phyloP scores from a whole-genome alignment of 1,140 invertebrate genomes.

The Macrobrachium rosenbergii region DNA sequence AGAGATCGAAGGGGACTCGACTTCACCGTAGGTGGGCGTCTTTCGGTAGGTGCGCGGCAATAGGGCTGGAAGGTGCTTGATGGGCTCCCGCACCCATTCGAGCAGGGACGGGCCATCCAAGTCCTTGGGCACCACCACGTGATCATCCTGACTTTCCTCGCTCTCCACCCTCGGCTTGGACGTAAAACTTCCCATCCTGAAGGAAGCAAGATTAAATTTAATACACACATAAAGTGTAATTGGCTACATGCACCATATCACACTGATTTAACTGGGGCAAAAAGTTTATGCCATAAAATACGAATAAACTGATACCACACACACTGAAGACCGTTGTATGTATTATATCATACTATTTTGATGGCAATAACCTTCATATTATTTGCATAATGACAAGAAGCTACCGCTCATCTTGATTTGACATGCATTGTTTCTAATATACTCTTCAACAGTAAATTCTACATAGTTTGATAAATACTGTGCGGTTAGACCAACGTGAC shows the following conservation, averaged over 20 bases:
- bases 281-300: background rate
- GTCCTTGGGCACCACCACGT: conserved; percentile 33
- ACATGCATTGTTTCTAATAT: too few relatives aligned
- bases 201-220: background rate
- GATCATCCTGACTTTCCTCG: conserved; percentile 36
- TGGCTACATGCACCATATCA: background rate
- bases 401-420: too few relatives aligned
- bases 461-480: too few relatives aligned
- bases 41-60: conserved; percentile 43
- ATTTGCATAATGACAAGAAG: too few relatives aligned
- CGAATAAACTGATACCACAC: too few relatives aligned
- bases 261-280: background rate
- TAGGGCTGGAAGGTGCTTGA: conserved; percentile 37
- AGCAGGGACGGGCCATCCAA: conserved; percentile 19
- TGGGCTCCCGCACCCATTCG: conserved; percentile 36
- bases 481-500: too few relatives aligned
- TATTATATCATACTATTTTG: too few relatives aligned
- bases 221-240: too few relatives aligned
- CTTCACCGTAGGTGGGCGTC: background rate
- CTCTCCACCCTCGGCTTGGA: conserved; percentile 45
- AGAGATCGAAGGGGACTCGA: background rate
- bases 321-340: too few relatives aligned
- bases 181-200: conserved; percentile 57
- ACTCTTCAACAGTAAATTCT: too few relatives aligned
- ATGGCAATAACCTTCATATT: too few relatives aligned